These are phyloP conservation scores for Prenolepis imparis DNA, from an alignment of 2,888 invertebrate genomes.

Conservation along the genomic window DNA sequence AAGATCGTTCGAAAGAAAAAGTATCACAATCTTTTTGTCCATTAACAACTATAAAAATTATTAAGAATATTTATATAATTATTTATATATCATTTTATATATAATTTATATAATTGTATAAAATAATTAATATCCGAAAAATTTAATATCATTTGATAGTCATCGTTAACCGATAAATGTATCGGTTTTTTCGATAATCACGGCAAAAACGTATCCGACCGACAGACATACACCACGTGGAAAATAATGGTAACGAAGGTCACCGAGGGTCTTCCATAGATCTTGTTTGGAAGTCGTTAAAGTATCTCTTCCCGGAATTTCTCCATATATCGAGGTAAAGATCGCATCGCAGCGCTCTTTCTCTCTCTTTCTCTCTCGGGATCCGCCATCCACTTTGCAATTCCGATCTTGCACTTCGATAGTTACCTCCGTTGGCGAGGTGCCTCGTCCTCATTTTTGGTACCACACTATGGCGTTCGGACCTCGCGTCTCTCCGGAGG, in stretches of 20 bases:
- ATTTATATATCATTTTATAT: too few relatives aligned
- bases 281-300: conserved; percentile 85
- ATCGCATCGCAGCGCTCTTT: conserved; percentile 76
- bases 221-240: conserved; percentile 69
- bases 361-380: conserved; percentile 75
- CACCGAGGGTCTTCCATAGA: conserved; percentile 82
- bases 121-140: background rate
- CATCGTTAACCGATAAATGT: background rate
- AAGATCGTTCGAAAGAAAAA: background rate
- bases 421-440: conserved; percentile 79
- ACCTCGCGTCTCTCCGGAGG: conserved; percentile 43
- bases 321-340: conserved; percentile 82
- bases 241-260: conserved; percentile 82
- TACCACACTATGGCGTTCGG: conserved; percentile 56
- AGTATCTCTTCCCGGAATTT: conserved; percentile 85
- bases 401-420: conserved; percentile 86
- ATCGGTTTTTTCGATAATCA: background rate
- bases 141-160: background rate
- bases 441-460: conserved; percentile 77
- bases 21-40: background rate
- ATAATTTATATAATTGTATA: background rate
- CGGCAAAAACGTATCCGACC: conserved; percentile 63
- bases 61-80: background rate
- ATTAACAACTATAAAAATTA: background rate
- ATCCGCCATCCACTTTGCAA: conserved; percentile 84